These are phyloP conservation scores for Microcebus lehilahytsara DNA, from an alignment of 2,113 vertebrate genomes.

Conservation along the genomic window DNA sequence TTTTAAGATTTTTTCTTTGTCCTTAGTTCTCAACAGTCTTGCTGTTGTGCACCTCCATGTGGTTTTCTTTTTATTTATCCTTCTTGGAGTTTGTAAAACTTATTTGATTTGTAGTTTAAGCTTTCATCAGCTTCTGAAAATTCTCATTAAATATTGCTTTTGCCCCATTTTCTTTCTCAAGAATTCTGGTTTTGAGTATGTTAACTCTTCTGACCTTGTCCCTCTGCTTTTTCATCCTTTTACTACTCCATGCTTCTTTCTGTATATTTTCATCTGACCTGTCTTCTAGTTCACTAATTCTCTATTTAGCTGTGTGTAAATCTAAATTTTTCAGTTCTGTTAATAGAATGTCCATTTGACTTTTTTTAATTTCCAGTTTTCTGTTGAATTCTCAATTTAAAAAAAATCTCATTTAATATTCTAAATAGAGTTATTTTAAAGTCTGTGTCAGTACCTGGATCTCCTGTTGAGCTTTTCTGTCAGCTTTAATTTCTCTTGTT, in stretches of 20 bases:
- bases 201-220: neutral
- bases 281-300: neutral
- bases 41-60: neutral
- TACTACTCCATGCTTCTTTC: neutral
- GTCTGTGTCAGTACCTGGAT: neutral
- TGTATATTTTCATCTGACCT: neutral
- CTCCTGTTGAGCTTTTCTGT: neutral
- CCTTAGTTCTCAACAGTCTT: neutral
- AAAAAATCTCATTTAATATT: neutral
- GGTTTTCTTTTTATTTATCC: neutral
- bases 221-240: neutral
- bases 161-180: neutral
- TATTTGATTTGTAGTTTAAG: constrained; percentile 26
- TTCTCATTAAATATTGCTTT: neutral
- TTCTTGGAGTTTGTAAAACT: constrained; percentile 5
- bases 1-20: constrained; percentile 22
- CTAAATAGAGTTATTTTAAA: constrained; percentile 8
- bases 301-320: constrained; percentile 20
- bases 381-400: neutral
- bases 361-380: constrained; percentile 42
- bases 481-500: neutral
- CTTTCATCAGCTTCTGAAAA: neutral
- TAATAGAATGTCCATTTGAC: constrained; percentile 1
- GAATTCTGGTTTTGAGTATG: neutral
- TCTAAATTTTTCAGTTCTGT: constrained; percentile 28